phyloP scores from a whole-genome alignment of 2,113 vertebrate species.

The Micronisus gabar region DNA sequence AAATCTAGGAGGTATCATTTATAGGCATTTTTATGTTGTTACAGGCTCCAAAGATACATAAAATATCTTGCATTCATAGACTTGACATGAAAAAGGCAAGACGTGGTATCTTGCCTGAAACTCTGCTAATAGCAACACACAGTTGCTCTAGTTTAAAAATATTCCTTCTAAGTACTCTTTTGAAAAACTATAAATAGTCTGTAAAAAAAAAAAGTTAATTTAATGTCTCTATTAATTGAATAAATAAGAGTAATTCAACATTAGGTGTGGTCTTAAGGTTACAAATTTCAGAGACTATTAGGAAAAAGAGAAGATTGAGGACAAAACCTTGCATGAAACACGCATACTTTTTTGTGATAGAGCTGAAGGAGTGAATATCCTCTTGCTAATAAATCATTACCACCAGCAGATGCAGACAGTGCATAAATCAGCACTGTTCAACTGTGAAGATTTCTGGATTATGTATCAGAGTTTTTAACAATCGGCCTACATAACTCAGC shows the following conservation, averaged over 20 bases:
- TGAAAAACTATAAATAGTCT: neutral
- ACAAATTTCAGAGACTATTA: neutral
- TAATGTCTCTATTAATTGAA: neutral
- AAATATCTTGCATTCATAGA: neutral
- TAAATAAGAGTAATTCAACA: neutral
- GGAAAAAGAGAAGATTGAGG: neutral
- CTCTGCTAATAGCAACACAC: neutral
- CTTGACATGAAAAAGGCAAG: neutral
- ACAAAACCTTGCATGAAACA: neutral
- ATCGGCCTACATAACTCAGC: neutral
- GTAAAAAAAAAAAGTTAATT: neutral
- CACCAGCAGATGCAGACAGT: neutral
- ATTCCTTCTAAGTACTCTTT: neutral
- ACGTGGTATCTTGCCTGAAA: neutral
- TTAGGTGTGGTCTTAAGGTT: neutral
- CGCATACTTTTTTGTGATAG: neutral
- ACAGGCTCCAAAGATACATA: neutral
- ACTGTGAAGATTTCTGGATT: constrained; percentile 43
- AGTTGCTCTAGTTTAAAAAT: constrained; percentile 11
- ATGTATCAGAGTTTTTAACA: constrained; percentile 4
- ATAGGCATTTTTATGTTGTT: neutral
- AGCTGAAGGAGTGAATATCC: neutral
- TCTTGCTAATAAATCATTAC: neutral
- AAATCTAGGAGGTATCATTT: neutral
- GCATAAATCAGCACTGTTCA: neutral